A percentile compares a stretch with the other conserved stretches of the same genome.
Evolutionary conservation across 2,797 vertebrate species (phyloP).

Genomic region (Nannoperca obscura): DNA sequence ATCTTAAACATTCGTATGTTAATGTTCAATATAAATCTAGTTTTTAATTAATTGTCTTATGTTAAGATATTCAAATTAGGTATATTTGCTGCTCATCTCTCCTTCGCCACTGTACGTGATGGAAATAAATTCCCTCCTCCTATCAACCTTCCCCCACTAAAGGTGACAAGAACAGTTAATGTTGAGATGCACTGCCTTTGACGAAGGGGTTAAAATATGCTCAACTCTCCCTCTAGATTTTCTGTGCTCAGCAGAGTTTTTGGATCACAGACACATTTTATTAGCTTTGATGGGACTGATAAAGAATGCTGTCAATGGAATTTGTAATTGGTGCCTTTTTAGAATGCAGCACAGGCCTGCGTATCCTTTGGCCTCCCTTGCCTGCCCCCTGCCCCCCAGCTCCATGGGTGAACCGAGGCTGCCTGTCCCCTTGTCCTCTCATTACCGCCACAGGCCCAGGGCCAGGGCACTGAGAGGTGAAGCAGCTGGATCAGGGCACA

Average conservation of each 20-base stretch:
- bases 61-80: conserved; percentile 51
- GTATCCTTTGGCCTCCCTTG: conserved; percentile 53
- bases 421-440: conserved; percentile 70
- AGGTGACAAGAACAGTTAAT: conserved; percentile 77
- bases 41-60: conserved; percentile 35
- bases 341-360: conserved; percentile 65
- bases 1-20: conserved; percentile 22
- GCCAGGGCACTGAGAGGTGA: conserved; percentile 60
- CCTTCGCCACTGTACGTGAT: conserved; percentile 15
- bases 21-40: conserved; percentile 33
- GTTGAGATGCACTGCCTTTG: conserved; percentile 64
- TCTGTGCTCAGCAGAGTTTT: conserved; percentile 73
- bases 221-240: conserved; percentile 68
- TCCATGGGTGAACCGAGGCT: conserved; percentile 64
- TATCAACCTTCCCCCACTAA: conserved; percentile 47
- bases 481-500: conserved; percentile 46
- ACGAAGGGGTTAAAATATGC: conserved; percentile 75
- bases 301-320: conserved; percentile 71
- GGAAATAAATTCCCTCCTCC: conserved; percentile 46
- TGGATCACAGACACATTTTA: conserved; percentile 82
- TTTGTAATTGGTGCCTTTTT: conserved; percentile 73
- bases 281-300: conserved; percentile 80
- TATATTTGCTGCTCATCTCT: conserved; percentile 32
- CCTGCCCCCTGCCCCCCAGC: conserved; percentile 44
- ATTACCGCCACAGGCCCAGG: conserved; percentile 60